phyloP scores from a whole-genome alignment of 2,797 vertebrate species.

The Lutjanus argentimaculatus region DNA sequence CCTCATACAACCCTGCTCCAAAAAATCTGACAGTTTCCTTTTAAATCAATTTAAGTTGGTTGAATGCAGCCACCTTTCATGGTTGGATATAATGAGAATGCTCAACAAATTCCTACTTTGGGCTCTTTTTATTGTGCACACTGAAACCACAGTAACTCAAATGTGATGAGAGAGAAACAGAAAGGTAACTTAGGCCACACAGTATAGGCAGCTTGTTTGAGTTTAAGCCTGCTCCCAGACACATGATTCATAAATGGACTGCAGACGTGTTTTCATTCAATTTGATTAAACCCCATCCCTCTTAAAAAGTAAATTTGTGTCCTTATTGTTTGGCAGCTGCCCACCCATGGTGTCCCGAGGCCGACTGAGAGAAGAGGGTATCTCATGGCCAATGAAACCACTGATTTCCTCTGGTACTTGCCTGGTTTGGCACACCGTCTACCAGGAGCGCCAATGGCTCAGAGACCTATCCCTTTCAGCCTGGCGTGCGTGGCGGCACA shows the following conservation, averaged over 20 bases:
- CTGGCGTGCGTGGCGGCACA: conserved; percentile 42
- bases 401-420: conserved; percentile 56
- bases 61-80: background rate
- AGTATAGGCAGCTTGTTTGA: background rate
- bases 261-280: conserved; percentile 79
- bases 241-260: conserved; percentile 70
- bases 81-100: background rate
- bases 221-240: conserved; percentile 47
- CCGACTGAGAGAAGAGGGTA: conserved; percentile 41
- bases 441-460: conserved; percentile 37
- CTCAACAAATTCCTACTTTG: background rate
- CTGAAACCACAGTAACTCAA: conserved; percentile 37
- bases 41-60: background rate
- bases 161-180: conserved; percentile 45
- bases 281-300: conserved; percentile 56
- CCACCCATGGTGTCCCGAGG: conserved; percentile 46
- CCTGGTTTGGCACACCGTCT: conserved; percentile 52
- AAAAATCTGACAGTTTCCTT: no score
- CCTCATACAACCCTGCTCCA: no score
- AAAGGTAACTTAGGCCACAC: conserved; percentile 8
- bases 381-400: conserved; percentile 68
- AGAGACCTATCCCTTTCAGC: conserved; percentile 43
- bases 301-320: conserved; percentile 65
- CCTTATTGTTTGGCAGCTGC: conserved; percentile 69
- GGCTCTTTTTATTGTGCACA: background rate